Evolutionary conservation across 2,113 vertebrate species (phyloP).

Genomic region (Cryptotis parvus): DNA sequence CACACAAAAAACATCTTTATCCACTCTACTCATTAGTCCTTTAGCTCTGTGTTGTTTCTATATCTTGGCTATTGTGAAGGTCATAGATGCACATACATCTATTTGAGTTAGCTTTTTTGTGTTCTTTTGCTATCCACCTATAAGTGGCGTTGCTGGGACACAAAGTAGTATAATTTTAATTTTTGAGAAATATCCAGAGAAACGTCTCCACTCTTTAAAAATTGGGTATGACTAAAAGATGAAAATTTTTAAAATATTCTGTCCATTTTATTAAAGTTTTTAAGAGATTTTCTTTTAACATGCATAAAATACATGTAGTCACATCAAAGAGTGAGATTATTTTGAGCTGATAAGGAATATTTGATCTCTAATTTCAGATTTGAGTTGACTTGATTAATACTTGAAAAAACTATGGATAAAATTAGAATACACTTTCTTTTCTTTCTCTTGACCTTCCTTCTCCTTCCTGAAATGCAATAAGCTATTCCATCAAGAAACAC

Average conservation of each 20-base stretch:
- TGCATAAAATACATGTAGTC: neutral
- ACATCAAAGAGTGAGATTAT: neutral
- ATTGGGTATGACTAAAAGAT: neutral
- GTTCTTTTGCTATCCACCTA: too few species aligned
- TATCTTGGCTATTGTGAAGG: too few species aligned
- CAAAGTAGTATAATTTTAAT: too few species aligned
- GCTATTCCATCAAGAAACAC: fast-evolving
- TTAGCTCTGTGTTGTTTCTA: too few species aligned
- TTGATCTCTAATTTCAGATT: constrained; percentile 15
- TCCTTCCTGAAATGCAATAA: neutral
- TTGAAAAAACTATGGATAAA: neutral
- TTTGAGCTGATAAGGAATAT: neutral
- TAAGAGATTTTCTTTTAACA: neutral
- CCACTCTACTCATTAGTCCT: too few species aligned
- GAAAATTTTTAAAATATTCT: neutral
- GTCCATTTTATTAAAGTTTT: neutral
- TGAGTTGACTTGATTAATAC: neutral
- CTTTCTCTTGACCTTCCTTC: neutral
- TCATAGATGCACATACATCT: too few species aligned
- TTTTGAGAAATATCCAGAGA: too few species aligned
- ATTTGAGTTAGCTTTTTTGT: too few species aligned
- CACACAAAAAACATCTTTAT: too few species aligned
- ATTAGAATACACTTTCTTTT: neutral
- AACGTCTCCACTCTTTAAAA: neutral
- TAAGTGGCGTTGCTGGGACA: too few species aligned